Evolutionary conservation across 2,888 invertebrate genomes (phyloP).

Genomic region (Lasioglossum malachurum): DNA sequence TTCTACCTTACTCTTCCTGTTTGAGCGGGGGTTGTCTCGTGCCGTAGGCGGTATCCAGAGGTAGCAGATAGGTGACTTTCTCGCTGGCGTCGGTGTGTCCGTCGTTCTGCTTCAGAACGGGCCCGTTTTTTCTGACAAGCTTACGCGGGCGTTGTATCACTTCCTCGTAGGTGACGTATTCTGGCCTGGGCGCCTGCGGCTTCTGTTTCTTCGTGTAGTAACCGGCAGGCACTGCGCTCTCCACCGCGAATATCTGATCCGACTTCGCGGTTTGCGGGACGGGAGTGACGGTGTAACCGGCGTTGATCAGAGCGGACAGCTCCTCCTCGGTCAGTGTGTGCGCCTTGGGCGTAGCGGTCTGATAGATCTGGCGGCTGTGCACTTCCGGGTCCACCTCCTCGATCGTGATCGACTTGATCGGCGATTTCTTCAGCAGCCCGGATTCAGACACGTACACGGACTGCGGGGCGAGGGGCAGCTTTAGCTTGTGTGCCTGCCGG

Average conservation of each 20-base stretch:
- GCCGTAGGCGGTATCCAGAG: conserved; percentile 78
- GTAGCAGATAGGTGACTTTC: conserved; percentile 80
- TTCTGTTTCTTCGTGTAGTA: conserved; percentile 80
- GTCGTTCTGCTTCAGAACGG: conserved; percentile 76
- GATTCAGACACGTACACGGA: conserved; percentile 80
- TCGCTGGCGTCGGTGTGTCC: conserved; percentile 70
- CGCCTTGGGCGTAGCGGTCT: conserved; percentile 76
- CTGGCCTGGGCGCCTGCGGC: conserved; percentile 73
- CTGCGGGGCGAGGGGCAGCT: conserved; percentile 75
- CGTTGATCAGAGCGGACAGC: conserved; percentile 79
- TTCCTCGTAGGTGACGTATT: conserved; percentile 79
- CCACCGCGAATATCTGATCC: conserved; percentile 72
- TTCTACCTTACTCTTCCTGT: conserved; percentile 49
- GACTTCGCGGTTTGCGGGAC: conserved; percentile 76
- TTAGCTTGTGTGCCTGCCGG: conserved; percentile 78
- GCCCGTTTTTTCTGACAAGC: conserved; percentile 77
- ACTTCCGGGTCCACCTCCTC: conserved; percentile 79
- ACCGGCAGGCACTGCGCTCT: conserved; percentile 70
- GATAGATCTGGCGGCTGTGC: conserved; percentile 72
- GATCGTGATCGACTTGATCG: conserved; percentile 80
- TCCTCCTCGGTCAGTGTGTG: conserved; percentile 79
- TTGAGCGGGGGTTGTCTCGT: conserved; percentile 71
- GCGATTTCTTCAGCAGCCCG: conserved; percentile 80
- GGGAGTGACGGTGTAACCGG: conserved; percentile 82
- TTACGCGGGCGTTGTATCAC: conserved; percentile 74